phyloP scores from a whole-genome alignment of 2,888 invertebrate genomes.

The Petrophora chlorosata region DNA sequence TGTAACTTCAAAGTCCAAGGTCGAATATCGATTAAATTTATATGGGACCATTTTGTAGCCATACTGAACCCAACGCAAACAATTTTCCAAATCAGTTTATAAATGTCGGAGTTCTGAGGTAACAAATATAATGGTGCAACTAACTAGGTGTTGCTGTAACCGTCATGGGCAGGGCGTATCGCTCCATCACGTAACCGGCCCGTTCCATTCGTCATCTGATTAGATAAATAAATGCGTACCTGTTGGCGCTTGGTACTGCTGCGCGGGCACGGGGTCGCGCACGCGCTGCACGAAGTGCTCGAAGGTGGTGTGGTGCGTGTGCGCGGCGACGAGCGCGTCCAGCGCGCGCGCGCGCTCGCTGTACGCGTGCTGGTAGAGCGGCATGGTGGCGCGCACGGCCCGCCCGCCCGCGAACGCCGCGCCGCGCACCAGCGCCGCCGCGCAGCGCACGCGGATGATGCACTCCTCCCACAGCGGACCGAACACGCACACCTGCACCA shows the following conservation, averaged over 20 bases:
- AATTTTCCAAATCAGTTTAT: no score
- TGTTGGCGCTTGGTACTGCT: background rate
- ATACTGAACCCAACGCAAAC: no score
- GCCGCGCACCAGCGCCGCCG: conserved; percentile 92
- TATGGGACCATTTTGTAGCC: no score
- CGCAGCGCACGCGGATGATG: conserved; percentile 77
- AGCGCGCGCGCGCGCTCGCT: conserved; percentile 94
- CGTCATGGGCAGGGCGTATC: no score
- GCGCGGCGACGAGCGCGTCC: conserved; percentile 92
- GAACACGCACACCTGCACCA: conserved; percentile 91
- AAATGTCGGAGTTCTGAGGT: no score
- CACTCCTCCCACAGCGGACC: conserved; percentile 98
- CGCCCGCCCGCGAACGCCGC: conserved; percentile 97
- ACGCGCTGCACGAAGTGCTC: conserved; percentile 87
- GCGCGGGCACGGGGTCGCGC: conserved; percentile 57
- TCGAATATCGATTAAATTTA: no score
- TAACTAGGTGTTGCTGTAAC: no score
- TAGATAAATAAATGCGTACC: no score
- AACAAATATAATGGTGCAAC: no score
- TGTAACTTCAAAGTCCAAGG: no score
- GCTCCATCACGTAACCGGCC: no score
- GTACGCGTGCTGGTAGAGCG: conserved; percentile 96
- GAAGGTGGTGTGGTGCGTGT: conserved; percentile 94
- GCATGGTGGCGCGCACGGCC: conserved; percentile 94
- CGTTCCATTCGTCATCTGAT: no score